These are phyloP conservation scores for Holcopasites calliopsidis DNA, from an alignment of 1,140 invertebrate species.

Conservation along the genomic window DNA sequence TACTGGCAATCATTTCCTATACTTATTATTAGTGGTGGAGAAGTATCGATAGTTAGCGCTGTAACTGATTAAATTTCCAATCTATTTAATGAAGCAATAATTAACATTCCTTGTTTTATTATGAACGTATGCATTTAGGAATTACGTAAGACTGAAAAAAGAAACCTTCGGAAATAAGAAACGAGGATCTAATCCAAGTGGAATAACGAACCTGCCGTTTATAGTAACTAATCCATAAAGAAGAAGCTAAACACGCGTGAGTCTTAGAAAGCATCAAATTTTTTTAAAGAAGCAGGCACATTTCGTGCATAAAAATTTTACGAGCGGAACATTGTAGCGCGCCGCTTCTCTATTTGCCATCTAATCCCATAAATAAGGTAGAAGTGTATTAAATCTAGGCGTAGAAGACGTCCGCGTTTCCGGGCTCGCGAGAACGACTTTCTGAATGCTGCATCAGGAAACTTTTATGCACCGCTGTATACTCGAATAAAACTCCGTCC, in stretches of 20 bases:
- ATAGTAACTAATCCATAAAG: too few relatives aligned
- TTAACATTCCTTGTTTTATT: too few relatives aligned
- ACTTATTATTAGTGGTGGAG: too few relatives aligned
- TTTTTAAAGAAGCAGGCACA: neutral
- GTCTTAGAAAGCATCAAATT: neutral
- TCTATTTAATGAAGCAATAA: too few relatives aligned
- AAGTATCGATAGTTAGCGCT: too few relatives aligned
- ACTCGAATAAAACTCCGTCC: constrained; percentile 20
- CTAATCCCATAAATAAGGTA: neutral
- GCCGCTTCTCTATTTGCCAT: neutral
- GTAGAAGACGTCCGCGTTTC: neutral
- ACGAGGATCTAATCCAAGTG: neutral
- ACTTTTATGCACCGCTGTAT: constrained; percentile 43
- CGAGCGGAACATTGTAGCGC: neutral
- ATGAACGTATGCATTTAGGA: too few relatives aligned
- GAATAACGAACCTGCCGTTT: too few relatives aligned
- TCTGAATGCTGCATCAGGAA: constrained; percentile 48
- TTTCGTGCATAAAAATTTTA: neutral
- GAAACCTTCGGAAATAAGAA: too few relatives aligned
- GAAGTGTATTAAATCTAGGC: constrained; percentile 36
- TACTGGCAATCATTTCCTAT: too few relatives aligned
- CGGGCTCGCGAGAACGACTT: constrained; percentile 12
- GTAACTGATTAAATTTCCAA: too few relatives aligned
- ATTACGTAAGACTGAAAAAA: too few relatives aligned
- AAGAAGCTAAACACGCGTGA: neutral